Base-by-base conservation (phyloP, 2,888 invertebrate genomes). In the Agrotis clavis region DNA sequence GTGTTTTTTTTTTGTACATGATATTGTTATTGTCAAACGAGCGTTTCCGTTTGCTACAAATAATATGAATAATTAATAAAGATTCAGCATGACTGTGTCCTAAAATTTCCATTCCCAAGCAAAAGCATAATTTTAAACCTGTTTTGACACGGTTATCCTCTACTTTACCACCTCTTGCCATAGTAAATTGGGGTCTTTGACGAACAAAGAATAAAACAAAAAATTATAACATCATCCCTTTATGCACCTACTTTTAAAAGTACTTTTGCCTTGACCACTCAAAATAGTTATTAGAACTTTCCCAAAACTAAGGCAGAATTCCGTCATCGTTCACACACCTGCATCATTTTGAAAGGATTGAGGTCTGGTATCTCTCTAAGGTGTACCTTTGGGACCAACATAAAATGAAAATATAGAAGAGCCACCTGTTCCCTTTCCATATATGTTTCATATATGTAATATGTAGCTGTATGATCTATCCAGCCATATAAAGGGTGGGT, bases 381-480 rank as follows among this genome's bases (percentile, higher is more conserved):
- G 66, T 56, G 57, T 66, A 51, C 85, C 85, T 81, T 54, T 48
- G 83, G 81, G 85, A 81, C 73, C 74, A 74, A 79, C 73, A 64
- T 85, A 72, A 73, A 81, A 79, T 74, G 76, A 71, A 74, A 83
- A 82, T 67, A 72, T 70, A 74, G 50, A 66, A 41, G 45, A 11
- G 6, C 59, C 81, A 81, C 68, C 82, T 81, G 81, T 67, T 64
- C 41, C 72, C 51, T 60, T 61, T 50, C 45, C 60, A 67, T 60
- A 47, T 60, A 41, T 64, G 60, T 67, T 45, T 57, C 53, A 63
- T 69, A 30, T 56, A 57, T 4, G 30, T n/a, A 5, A 14, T 61
- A n/a, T 21, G 47, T 61, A 41, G 18, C 0, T 61, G 16, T 54
- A 45, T 56, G 48, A 54, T 80, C 21, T 66, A 57, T 45, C 63